phyloP scores from a whole-genome alignment of 2,797 vertebrate genomes.

The Chrysocyon brachyurus region DNA sequence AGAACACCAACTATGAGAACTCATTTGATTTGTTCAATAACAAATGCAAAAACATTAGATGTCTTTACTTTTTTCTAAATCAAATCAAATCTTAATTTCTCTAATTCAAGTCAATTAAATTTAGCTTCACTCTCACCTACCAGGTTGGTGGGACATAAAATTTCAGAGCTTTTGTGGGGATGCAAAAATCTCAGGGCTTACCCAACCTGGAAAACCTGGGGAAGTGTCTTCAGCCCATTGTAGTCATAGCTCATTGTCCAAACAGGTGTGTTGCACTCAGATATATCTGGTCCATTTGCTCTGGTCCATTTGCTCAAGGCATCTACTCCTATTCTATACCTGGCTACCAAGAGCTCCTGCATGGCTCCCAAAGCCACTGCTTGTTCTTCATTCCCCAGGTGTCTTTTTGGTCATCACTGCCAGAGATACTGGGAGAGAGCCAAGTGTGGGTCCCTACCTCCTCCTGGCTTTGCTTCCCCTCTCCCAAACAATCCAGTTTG shows the following conservation, averaged over 20 bases:
- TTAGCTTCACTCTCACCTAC: neutral
- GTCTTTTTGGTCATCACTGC: neutral
- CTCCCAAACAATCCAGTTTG: neutral
- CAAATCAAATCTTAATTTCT: conserved; percentile 32
- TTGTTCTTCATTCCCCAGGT: neutral
- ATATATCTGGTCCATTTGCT: neutral
- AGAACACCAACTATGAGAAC: conserved; percentile 48
- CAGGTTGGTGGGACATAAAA: neutral
- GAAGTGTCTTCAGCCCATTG: neutral
- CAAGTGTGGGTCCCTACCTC: neutral
- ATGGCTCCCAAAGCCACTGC: neutral
- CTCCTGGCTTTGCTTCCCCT: neutral
- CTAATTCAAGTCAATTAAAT: conserved; percentile 23
- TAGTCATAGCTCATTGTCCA: neutral
- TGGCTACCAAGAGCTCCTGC: neutral
- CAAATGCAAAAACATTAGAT: conserved; percentile 23
- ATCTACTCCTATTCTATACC: neutral
- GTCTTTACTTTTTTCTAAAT: conserved; percentile 37
- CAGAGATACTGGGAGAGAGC: neutral
- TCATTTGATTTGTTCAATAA: conserved; percentile 45
- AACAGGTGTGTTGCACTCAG: neutral
- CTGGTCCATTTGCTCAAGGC: neutral
- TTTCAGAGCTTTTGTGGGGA: neutral
- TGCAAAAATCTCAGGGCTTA: neutral
- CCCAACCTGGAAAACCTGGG: neutral